Conservation (phyloP, 2,888 invertebrate genomes). For the Asteroscopus sphinx region DNA sequence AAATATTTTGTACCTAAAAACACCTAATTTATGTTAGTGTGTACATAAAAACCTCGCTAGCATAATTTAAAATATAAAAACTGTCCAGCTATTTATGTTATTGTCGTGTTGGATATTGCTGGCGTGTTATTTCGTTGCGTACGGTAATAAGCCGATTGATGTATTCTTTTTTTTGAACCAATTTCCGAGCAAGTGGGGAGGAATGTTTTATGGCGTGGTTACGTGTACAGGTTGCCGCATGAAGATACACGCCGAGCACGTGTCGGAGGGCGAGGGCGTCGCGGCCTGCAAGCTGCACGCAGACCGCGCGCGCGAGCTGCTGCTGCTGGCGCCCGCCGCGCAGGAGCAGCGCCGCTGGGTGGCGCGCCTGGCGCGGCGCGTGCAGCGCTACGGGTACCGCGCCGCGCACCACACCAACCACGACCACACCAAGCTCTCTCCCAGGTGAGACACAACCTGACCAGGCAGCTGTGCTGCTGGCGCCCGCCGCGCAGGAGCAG, state of each 20-base stretch:
- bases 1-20: too few species aligned
- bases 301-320: conserved; percentile 98
- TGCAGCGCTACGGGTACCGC: conserved; percentile 98
- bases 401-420: conserved; percentile 93
- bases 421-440: conserved; percentile 79
- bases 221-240: conserved; percentile 95
- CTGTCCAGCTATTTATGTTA: too few species aligned
- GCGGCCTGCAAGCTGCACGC: conserved; percentile 99
- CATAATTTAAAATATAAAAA: too few species aligned
- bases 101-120: too few species aligned
- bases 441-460: conserved; percentile 71
- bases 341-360: conserved; percentile 98
- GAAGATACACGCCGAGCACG: conserved; percentile 99
- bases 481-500: conserved; percentile 92
- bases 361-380: conserved; percentile 96
- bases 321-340: conserved; percentile 95
- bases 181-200: too few species aligned
- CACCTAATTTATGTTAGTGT: too few species aligned
- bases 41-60: too few species aligned
- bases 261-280: conserved; percentile 93
- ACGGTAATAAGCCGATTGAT: too few species aligned
- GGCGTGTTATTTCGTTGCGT: too few species aligned
- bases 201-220: too few species aligned
- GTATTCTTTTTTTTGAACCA: too few species aligned
- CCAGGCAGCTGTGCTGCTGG: conserved; percentile 91